A percentile compares a stretch with the other conserved stretches of the same genome.
Evolutionary conservation across 2,888 invertebrate species (phyloP).

Genomic region (Megaustenia siamemsis): DNA sequence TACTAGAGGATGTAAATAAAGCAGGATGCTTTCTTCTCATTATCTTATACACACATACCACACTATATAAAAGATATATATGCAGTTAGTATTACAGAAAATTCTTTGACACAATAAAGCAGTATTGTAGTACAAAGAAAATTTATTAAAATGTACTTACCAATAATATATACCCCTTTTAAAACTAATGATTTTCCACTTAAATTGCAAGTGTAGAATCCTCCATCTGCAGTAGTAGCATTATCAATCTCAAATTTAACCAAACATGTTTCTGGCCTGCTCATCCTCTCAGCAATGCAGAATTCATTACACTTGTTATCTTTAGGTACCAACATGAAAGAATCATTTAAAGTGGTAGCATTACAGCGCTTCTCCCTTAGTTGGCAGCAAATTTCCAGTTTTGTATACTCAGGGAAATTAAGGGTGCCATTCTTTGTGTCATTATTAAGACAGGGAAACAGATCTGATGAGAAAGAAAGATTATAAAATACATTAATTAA

Average conservation of each 20-base stretch:
- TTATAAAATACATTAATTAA: too few species aligned
- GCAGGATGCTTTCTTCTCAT: too few species aligned
- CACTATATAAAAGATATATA: too few species aligned
- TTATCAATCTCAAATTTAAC: slow-evolving; percentile 4
- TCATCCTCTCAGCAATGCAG: neutral
- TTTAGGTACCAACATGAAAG: neutral
- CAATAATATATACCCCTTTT: neutral
- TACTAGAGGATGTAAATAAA: too few species aligned
- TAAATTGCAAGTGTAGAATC: neutral
- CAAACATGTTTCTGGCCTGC: neutral
- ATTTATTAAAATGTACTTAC: slow-evolving; percentile 6
- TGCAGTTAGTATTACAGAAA: too few species aligned
- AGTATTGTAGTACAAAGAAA: too few species aligned
- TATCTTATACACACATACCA: too few species aligned
- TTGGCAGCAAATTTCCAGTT: neutral
- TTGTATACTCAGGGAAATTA: neutral
- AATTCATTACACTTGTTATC: neutral
- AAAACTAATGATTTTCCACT: too few species aligned
- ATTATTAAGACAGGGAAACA: neutral
- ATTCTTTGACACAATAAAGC: too few species aligned
- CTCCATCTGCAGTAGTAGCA: neutral
- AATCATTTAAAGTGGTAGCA: neutral
- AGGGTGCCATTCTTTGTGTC: neutral
- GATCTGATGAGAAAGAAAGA: neutral
- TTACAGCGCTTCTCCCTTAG: neutral